These are phyloP conservation scores for Heliconius erato DNA, from an alignment of 2,888 invertebrate species.

Conservation along the genomic window DNA sequence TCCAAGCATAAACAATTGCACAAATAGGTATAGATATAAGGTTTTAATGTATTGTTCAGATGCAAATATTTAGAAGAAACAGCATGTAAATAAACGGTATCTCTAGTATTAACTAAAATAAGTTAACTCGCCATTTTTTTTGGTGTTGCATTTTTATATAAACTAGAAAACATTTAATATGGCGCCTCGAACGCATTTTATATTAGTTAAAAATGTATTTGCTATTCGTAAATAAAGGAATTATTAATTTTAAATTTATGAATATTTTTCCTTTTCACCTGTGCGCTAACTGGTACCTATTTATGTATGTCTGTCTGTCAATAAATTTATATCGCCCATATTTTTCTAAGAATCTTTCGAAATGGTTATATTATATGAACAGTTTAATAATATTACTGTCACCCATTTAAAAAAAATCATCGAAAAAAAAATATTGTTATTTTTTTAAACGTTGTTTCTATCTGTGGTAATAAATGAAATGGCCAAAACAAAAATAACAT, in stretches of 20 bases:
- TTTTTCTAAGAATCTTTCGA: constrained; percentile 50
- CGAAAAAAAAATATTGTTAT: constrained; percentile 11
- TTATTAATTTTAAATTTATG: constrained; percentile 50
- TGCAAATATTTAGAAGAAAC: constrained; percentile 85
- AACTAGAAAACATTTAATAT: constrained; percentile 63
- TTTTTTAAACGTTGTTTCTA: constrained; percentile 27
- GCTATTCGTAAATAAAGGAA: constrained; percentile 49
- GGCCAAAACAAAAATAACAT: constrained; percentile 24
- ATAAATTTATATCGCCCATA: constrained; percentile 46
- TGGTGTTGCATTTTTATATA: constrained; percentile 77
- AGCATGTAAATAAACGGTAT: constrained; percentile 80
- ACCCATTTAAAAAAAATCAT: neutral
- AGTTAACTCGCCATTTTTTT: constrained; percentile 64
- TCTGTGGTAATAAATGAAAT: constrained; percentile 10
- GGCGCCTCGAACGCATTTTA: constrained; percentile 66
- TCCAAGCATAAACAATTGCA: constrained; percentile 79
- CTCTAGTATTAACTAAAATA: constrained; percentile 67
- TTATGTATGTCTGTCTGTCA: constrained; percentile 34
- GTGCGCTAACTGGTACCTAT: constrained; percentile 56
- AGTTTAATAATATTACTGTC: constrained; percentile 33
- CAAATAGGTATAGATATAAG: constrained; percentile 77
- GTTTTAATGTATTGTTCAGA: constrained; percentile 86
- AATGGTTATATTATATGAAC: constrained; percentile 39
- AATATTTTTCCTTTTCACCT: constrained; percentile 45
- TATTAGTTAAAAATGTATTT: constrained; percentile 57